phyloP scores from a whole-genome alignment of 2,797 vertebrate genomes.

The Typhlichthys subterraneus region DNA sequence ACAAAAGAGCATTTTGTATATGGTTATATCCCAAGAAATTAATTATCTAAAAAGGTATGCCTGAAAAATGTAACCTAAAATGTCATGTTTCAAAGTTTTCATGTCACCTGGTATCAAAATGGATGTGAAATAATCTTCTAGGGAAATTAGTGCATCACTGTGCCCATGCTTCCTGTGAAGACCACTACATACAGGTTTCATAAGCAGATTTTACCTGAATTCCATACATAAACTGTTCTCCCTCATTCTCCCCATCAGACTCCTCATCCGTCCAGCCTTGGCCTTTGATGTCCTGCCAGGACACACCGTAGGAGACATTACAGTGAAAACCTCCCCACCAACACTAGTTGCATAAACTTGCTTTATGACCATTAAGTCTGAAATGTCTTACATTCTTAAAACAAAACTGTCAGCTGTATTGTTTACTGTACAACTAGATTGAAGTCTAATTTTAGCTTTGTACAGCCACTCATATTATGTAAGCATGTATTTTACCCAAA shows the following conservation, averaged over 20 bases:
- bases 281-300: slow-evolving; percentile 91
- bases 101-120: too few relatives aligned
- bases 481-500: neutral
- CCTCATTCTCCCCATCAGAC: slow-evolving; percentile 97
- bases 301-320: slow-evolving; percentile 43
- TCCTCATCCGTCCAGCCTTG: slow-evolving; percentile 98
- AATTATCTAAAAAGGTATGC: too few relatives aligned
- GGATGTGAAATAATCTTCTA: too few relatives aligned
- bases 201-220: slow-evolving; percentile 84
- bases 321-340: slow-evolving; percentile 46
- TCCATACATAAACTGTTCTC: slow-evolving; percentile 95
- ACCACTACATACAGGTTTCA: too few relatives aligned
- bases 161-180: neutral
- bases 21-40: too few relatives aligned
- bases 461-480: neutral
- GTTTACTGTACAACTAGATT: neutral
- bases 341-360: slow-evolving; percentile 40
- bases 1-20: too few relatives aligned
- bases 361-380: neutral
- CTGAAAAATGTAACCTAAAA: too few relatives aligned
- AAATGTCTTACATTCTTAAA: neutral
- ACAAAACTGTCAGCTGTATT: neutral
- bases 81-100: too few relatives aligned
- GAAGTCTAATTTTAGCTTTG: neutral
- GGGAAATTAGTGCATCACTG: too few relatives aligned